phyloP scores from a whole-genome alignment of 2,797 vertebrate genomes.

The Gephyroberyx darwinii region DNA sequence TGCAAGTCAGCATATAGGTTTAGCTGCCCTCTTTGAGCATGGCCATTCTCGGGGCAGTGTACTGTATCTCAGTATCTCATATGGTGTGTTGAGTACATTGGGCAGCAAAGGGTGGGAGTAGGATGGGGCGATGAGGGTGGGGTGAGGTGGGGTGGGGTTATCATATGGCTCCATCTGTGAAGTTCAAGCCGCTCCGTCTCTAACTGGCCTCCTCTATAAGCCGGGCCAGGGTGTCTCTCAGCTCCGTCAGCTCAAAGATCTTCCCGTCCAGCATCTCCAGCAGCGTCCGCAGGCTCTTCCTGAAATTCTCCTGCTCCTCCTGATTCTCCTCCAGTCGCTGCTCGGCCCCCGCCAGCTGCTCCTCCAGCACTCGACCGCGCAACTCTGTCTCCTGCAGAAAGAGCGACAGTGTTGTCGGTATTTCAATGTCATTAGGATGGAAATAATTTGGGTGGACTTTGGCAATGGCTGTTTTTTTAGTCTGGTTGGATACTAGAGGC shows the following conservation, averaged over 20 bases:
- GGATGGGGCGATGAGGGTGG: slow-evolving; percentile 10
- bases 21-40: slow-evolving; percentile 69
- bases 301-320: slow-evolving; percentile 95
- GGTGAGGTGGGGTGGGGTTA: slow-evolving; percentile 35
- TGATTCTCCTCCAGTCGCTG: slow-evolving; percentile 97
- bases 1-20: slow-evolving; percentile 49
- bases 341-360: slow-evolving; percentile 92
- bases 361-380: slow-evolving; percentile 93
- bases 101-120: not conserved
- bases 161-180: slow-evolving; percentile 74
- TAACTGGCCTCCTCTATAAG: slow-evolving; percentile 97
- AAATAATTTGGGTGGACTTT: not conserved
- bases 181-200: slow-evolving; percentile 70
- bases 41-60: slow-evolving; percentile 67
- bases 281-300: slow-evolving; percentile 97
- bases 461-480: too few relatives aligned
- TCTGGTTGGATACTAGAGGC: too few relatives aligned
- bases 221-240: slow-evolving; percentile 96
- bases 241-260: slow-evolving; percentile 99
- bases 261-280: slow-evolving; percentile 98
- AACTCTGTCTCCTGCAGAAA: slow-evolving; percentile 91
- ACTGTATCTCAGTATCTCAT: slow-evolving; percentile 45
- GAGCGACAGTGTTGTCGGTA: not conserved
- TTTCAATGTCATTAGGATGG: not conserved
- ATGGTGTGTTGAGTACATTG: slow-evolving; percentile 2